Evolutionary conservation across 2,888 invertebrate species (phyloP).

Genomic region (Nysson spinosus): DNA sequence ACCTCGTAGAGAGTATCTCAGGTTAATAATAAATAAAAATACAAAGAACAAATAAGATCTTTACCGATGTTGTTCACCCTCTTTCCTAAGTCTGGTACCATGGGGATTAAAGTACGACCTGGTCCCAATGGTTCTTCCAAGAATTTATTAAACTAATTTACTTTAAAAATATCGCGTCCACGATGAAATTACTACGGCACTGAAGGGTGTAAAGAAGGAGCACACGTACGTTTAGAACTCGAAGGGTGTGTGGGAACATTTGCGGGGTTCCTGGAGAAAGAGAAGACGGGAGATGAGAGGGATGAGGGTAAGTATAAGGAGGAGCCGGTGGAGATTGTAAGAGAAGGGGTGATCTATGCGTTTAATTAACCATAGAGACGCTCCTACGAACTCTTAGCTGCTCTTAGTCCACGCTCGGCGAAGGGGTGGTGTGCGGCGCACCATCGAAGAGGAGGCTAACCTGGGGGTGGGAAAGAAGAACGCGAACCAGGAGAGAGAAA

Average conservation of each 20-base stretch:
- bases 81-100: no score
- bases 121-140: no score
- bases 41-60: no score
- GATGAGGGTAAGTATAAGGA: slow-evolving; percentile 34
- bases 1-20: no score
- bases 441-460: slow-evolving; percentile 21
- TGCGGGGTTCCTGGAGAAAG: slow-evolving; percentile 45
- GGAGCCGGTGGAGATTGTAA: slow-evolving; percentile 54
- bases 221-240: slow-evolving; percentile 58
- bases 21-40: no score
- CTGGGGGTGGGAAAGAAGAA: slow-evolving; percentile 17
- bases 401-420: slow-evolving; percentile 70
- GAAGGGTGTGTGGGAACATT: slow-evolving; percentile 59
- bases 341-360: slow-evolving; percentile 74
- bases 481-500: slow-evolving; percentile 46
- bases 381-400: slow-evolving; percentile 72
- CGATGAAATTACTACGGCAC: slow-evolving; percentile 46
- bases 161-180: no score
- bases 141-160: no score
- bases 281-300: slow-evolving; percentile 16
- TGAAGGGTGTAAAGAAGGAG: slow-evolving; percentile 42
- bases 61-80: no score
- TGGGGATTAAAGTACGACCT: no score
- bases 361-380: slow-evolving; percentile 77
- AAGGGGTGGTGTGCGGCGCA: slow-evolving; percentile 42